Base-by-base conservation (phyloP, 2,113 vertebrate species). In the Cisticola juncidis region DNA sequence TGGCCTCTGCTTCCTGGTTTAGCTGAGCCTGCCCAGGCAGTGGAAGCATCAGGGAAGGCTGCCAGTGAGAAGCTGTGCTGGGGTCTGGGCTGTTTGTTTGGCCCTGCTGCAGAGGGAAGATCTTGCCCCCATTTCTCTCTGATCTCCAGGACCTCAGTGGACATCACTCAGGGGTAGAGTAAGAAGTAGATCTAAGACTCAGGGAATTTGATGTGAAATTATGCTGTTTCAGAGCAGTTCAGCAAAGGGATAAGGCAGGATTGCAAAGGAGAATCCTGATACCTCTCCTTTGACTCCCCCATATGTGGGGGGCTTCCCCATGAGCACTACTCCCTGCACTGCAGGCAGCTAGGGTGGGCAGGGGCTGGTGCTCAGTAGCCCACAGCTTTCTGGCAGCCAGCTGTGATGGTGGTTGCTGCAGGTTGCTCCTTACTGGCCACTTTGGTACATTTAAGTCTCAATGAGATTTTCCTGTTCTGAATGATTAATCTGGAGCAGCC, bases 381-480 rank as follows among this genome's bases (percentile, higher is more conserved):
- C 11, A 42, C 66, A 54, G 71, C 79, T 64, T 12, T 62, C 61
- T 65, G 74, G 25, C n/a, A 61, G 45, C 47, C 3, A 5, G 44
- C 66, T 78, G 72, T 40, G 29, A 12, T 38, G n/a, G n/a, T n/a
- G n/a, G n/a, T n/a, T n/a, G n/a, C n/a, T n/a, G n/a, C n/a, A 6
- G 45, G 25, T 72, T 65, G 45, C 58, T 94, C 42, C 57, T 90
- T 4, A 0, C 54, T 51, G 79, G 33, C 54, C 50, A 22, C 45
- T 86, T 87, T 13, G 68, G 25, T 80, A 8, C 2, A 0, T 77
- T 87, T 69, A 54, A 80, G 20, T 88, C 85, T 85, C 61, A 50
- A 5, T 83, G 79, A 93, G 85, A 81, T 92, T 94, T 86, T 61
- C 50, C 74, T 82, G 45, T 40, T 91, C 58, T 50, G 64, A 80